phyloP scores from a whole-genome alignment of 2,797 vertebrate species.

The Takifugu rubripes region DNA sequence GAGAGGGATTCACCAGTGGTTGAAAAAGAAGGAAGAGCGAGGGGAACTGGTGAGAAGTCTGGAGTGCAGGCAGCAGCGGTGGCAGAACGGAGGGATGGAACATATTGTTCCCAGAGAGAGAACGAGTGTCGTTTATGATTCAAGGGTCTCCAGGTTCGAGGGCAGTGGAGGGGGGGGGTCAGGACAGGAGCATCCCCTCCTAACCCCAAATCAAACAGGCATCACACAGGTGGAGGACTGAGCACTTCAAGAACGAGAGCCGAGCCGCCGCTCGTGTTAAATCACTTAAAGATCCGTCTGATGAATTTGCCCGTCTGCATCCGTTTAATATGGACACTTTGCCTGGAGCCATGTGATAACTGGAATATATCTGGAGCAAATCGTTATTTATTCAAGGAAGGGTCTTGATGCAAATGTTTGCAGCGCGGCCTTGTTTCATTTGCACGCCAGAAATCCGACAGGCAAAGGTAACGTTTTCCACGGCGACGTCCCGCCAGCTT shows the following conservation, averaged over 20 bases:
- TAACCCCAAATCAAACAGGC: conserved; percentile 78
- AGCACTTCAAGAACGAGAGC: conserved; percentile 25
- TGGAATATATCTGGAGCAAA: conserved; percentile 5
- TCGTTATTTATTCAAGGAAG: conserved; percentile 26
- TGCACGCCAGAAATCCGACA: conserved; percentile 1
- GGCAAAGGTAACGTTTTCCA: too few species aligned
- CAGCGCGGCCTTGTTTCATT: conserved; percentile 12
- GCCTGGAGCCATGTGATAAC: background rate
- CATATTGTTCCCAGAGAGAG: conserved; percentile 74
- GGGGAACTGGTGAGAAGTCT: conserved; percentile 74
- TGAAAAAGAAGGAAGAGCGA: conserved; percentile 37
- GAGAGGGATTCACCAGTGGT: conserved; percentile 64
- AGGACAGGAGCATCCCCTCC: conserved; percentile 67
- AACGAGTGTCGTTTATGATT: conserved; percentile 76
- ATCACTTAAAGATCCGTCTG: conserved; percentile 15
- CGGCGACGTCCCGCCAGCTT: background rate
- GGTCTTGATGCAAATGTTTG: conserved; percentile 15
- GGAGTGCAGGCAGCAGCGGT: conserved; percentile 57
- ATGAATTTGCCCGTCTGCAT: background rate
- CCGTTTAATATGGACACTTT: background rate
- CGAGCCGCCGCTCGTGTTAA: conserved; percentile 23
- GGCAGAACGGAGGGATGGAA: conserved; percentile 60
- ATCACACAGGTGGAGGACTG: conserved; percentile 58
- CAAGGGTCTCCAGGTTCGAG: conserved; percentile 57
- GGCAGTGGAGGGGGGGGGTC: conserved; percentile 60